Evolutionary conservation across 2,113 vertebrate species (phyloP).

Genomic region (Peromyscus polionotus): DNA sequence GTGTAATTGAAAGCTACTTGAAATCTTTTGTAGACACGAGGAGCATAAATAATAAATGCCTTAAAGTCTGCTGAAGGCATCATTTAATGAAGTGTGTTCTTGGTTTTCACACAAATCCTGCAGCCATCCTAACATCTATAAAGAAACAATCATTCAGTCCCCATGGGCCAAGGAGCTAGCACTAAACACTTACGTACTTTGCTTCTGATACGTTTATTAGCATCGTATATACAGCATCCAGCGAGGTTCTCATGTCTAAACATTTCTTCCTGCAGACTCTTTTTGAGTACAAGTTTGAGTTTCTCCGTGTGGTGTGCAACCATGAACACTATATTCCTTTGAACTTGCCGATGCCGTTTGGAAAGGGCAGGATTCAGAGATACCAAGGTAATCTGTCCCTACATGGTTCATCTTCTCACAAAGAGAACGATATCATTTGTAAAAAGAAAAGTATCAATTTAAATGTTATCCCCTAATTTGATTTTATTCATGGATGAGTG

Average conservation of each 20-base stretch:
- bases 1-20: conserved; percentile 31
- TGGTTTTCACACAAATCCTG: conserved; percentile 26
- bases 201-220: not conserved
- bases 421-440: not conserved
- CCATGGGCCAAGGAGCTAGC: not conserved
- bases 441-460: not conserved
- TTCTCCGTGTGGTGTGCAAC: conserved; percentile 97
- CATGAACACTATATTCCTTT: conserved; percentile 98
- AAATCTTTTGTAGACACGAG: conserved; percentile 35
- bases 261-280: conserved; percentile 90
- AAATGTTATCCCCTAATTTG: not conserved
- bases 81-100: conserved; percentile 23
- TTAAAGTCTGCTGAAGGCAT: not conserved
- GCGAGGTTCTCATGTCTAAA: conserved; percentile 42
- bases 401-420: not conserved
- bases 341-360: conserved; percentile 99
- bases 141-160: not conserved
- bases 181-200: not conserved
- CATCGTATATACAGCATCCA: not conserved
- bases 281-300: conserved; percentile 99
- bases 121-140: conserved; percentile 8
- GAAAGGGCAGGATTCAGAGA: conserved; percentile 96
- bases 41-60: conserved; percentile 27
- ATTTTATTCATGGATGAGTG: conserved; percentile 8
- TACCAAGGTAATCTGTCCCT: conserved; percentile 94